Conservation (phyloP, 2,797 vertebrate genomes). For the Tachyglossus aculeatus region DNA sequence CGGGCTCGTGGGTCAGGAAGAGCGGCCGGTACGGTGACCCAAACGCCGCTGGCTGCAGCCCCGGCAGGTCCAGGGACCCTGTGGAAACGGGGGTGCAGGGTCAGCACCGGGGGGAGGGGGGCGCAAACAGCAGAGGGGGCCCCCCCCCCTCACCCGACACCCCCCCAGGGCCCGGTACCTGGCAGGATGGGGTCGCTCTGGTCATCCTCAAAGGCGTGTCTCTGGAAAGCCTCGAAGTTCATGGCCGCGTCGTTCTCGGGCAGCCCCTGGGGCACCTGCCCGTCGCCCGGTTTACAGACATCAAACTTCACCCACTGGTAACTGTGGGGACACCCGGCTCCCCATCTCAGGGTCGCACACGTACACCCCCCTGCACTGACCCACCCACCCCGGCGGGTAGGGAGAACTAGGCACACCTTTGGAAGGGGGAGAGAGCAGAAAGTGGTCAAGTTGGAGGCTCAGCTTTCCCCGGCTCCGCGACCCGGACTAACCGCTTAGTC, state of each 20-base stretch:
- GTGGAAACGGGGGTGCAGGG: background rate
- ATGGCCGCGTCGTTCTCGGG: conserved; percentile 80
- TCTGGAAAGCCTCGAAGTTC: conserved; percentile 86
- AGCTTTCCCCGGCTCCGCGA: background rate
- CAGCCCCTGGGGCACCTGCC: conserved; percentile 75
- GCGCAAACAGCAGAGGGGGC: too few relatives aligned
- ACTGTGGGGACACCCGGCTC: conserved; percentile 56
- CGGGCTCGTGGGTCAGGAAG: conserved; percentile 67
- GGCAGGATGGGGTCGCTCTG: conserved; percentile 65
- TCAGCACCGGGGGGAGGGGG: background rate
- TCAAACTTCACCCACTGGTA: conserved; percentile 91
- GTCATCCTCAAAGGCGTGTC: conserved; percentile 74
- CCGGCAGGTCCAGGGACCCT: conserved; percentile 60
- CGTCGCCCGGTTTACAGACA: conserved; percentile 81
- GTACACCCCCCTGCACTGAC: too few relatives aligned
- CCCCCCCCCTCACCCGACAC: too few relatives aligned
- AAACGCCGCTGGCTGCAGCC: conserved; percentile 69
- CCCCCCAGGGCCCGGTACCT: too few relatives aligned
- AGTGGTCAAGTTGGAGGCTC: background rate
- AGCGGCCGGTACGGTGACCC: conserved; percentile 69
- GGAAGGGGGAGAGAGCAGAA: background rate
- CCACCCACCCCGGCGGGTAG: background rate
- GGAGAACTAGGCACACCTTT: background rate
- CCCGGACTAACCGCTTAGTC: too few relatives aligned
- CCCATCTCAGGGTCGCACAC: background rate